Conservation (phyloP, 2,797 vertebrate species). For the Mormyrops boulengeri region DNA sequence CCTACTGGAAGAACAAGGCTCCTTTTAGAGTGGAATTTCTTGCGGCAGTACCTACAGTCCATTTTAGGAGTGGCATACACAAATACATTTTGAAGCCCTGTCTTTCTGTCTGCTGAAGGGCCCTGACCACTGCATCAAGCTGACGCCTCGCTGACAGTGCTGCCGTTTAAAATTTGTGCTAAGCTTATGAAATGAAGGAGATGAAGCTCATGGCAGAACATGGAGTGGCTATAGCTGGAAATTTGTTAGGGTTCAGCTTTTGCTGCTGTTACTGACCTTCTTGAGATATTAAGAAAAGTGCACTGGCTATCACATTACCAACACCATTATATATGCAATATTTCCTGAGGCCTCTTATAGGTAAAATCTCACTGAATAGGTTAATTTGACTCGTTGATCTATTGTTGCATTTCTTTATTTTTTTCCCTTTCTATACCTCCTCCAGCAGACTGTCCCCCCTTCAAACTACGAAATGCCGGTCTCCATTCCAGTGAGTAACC, state of each 20-base stretch:
- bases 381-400: background rate
- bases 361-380: background rate
- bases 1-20: background rate
- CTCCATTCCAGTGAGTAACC: conserved; percentile 96
- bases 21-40: conserved; percentile 1
- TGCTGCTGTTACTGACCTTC: background rate
- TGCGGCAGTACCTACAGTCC: background rate
- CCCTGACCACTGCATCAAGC: background rate
- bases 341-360: background rate
- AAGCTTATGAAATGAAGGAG: background rate
- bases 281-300: background rate
- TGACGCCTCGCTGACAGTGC: background rate
- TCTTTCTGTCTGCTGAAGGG: background rate
- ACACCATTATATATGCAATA: background rate
- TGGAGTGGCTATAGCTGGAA: background rate
- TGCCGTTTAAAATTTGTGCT: background rate
- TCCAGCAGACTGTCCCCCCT: conserved; percentile 81
- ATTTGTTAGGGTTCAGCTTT: background rate
- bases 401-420: conserved; percentile 23
- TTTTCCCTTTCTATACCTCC: background rate
- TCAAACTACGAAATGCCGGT: conserved; percentile 98
- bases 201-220: background rate
- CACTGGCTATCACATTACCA: background rate
- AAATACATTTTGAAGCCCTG: background rate
- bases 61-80: background rate